Evolutionary conservation across 2,113 vertebrate genomes (phyloP), one percentile per base, ranked within the genome.

Genomic region (Cisticola juncidis): DNA sequence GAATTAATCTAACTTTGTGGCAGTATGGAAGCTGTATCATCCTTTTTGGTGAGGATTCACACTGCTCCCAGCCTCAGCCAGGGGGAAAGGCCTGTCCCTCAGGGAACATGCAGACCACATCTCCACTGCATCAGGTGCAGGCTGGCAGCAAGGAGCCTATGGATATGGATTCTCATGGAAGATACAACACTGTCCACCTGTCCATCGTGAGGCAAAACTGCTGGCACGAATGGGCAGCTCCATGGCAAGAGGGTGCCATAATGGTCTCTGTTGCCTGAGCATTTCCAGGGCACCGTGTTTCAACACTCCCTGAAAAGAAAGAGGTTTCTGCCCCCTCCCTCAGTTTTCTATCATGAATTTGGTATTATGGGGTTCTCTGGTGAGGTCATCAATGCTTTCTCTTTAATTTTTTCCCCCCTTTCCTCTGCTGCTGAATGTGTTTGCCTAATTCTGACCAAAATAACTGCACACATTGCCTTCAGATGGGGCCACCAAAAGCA

Each of bases 31-130:
- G 35, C 44, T n/a, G 44, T 25, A 44, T 13, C 38, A n/a, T 35
- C 13, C 26, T 33, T 64, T 85, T 31, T 10, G 28, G 33, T 5
- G 31, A 72, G 38, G 35, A 48, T 50, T 69, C 6, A 8, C 0
- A 0, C 24, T 5, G 9, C 20, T 80, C 17, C 40, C 35, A 66
- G 42, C 31, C 50, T 58, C 6, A 12, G 77, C 31, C 2, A 3
- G 17, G 12, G 44, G 25, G 38, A 65, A 81, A 60, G 45, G 20
- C 0, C 0, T 47, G 66, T 26, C 31, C n/a, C 33, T 14, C 3
- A 2, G 44, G 28, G 25, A 84, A 42, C 12, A 6, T 1, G 2
- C 1, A 6, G 50, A 77, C 33, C 1, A 6, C 0, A 0, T 24
- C 58, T 68, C 57, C 0, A 2, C 24, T 47, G 66, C 4, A 3